Base-by-base conservation (phyloP, 2,888 invertebrate species). In the Norana najaformis region DNA sequence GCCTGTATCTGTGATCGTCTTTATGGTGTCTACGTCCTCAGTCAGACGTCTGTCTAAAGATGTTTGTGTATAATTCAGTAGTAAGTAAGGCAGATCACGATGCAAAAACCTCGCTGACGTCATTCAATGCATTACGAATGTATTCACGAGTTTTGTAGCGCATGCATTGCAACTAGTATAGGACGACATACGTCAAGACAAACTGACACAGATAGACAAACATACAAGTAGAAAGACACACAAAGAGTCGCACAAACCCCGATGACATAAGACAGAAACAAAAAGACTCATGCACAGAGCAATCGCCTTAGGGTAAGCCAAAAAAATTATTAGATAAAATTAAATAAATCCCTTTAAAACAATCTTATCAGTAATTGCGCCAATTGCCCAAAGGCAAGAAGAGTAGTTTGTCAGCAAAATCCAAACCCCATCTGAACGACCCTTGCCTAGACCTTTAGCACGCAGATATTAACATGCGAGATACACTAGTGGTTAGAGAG, bases 341-440 rank as follows among this genome's bases (percentile, higher is more conserved):
- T 69, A 69, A n/a, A n/a, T 69, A 69, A n/a, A n/a, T 69, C 69
- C 69, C 69, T 69, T 69, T n/a, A n/a, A 69, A 69, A n/a, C 69
- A 69, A n/a, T 69, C 69, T n/a, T n/a, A 16, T 69, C 69, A n/a
- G 69, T 69, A 11, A 69, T n/a, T n/a, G 69, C 69, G 69, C n/a
- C 8, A 69, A n/a, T 69, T 69, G 69, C 69, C 69, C n/a, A n/a
- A 30, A n/a, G n/a, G n/a, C 8, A 69, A 69, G 8, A n/a, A 11
- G 30, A n/a, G n/a, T 0, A 8, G 30, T 3, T 47, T 69, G 69
- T 30, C 8, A 69, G 1, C 30, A 16, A n/a, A 16, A n/a, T 8
- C 30, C n/a, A 16, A n/a, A 1, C 14, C n/a, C n/a, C 69, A 0
- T 69, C 8, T 69, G n/a, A n/a, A 69, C 16, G 69, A 69, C 69